Percentiles rank a stretch among this genome's conserved stretches.
These are phyloP conservation scores for Danionella cerebrum DNA, from an alignment of 2,113 vertebrate genomes.

Conservation along the genomic window DNA sequence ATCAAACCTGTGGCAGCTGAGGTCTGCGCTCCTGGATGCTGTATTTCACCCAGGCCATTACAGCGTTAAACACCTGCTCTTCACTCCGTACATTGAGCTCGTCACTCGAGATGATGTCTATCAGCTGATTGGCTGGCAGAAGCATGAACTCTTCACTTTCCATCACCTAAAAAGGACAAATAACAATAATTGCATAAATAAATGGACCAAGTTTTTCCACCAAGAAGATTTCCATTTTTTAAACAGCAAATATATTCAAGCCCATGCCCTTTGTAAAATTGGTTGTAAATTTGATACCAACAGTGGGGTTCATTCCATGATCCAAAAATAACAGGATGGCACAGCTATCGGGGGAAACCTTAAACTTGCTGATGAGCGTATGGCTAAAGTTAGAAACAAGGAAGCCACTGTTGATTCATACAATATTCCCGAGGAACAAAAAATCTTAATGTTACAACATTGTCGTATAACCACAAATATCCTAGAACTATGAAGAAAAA, in stretches of 20 bases:
- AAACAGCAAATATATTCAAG: no score
- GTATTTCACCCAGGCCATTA: slow-evolving; percentile 99
- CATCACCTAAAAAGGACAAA: slow-evolving; percentile 77
- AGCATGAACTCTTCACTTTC: slow-evolving; percentile 99
- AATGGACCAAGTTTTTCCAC: neutral
- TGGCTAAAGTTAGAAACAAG: neutral
- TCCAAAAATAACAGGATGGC: slow-evolving; percentile 15
- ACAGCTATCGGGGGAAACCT: slow-evolving; percentile 10
- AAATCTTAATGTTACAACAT: no score
- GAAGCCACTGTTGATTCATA: neutral
- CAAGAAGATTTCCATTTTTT: neutral
- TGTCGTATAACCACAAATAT: neutral
- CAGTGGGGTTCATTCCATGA: neutral
- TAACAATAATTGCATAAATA: neutral
- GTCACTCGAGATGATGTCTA: slow-evolving; percentile 97
- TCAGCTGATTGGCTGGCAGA: slow-evolving; percentile 93
- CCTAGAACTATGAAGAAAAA: neutral
- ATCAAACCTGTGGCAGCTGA: slow-evolving; percentile 86
- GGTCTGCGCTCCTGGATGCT: slow-evolving; percentile 94
- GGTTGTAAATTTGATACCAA: neutral
- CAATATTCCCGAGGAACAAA: neutral
- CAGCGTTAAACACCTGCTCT: slow-evolving; percentile 95
- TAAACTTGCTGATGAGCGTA: neutral
- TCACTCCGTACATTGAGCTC: slow-evolving; percentile 96
- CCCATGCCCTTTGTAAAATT: neutral